Evolutionary conservation across 2,113 vertebrate species (phyloP).

Genomic region (Podilymbus podiceps): DNA sequence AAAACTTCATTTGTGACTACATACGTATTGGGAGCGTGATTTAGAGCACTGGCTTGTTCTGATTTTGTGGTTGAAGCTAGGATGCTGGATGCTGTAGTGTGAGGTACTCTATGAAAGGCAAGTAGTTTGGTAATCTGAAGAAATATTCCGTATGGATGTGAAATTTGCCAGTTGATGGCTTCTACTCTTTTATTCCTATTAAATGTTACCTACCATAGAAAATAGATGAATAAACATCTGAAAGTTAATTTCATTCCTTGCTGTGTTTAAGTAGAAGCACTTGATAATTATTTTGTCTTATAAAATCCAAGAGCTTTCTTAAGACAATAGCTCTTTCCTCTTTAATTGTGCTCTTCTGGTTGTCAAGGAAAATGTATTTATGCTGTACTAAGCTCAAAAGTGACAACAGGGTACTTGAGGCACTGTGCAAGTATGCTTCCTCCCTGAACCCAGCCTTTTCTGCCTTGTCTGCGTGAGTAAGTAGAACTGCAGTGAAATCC

Average conservation of each 20-base stretch:
- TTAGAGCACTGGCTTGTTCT: background rate
- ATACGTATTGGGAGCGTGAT: fast-evolving
- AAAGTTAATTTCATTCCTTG: slow-evolving; percentile 41
- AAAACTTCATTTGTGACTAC: background rate
- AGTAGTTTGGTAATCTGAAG: background rate
- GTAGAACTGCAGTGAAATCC: slow-evolving; percentile 75
- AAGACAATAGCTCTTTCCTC: slow-evolving; percentile 71
- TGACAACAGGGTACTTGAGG: slow-evolving; percentile 66
- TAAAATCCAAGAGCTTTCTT: slow-evolving; percentile 74
- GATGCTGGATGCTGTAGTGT: background rate
- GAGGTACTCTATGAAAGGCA: background rate
- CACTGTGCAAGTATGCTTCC: slow-evolving; percentile 63
- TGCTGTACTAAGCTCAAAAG: slow-evolving; percentile 65
- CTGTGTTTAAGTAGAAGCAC: slow-evolving; percentile 55
- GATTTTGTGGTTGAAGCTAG: background rate
- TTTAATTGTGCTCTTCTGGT: slow-evolving; percentile 45
- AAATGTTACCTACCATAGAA: background rate
- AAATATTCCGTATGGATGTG: background rate
- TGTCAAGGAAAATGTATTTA: slow-evolving; percentile 78
- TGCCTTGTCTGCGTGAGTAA: slow-evolving; percentile 81
- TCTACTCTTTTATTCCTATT: background rate
- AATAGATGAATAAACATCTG: background rate
- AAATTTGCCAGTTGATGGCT: background rate
- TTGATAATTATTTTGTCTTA: slow-evolving; percentile 77
- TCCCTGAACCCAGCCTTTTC: slow-evolving; percentile 66